A percentile compares a stretch with the other conserved stretches of the same genome.
phyloP scores from a whole-genome alignment of 2,797 vertebrate species.

The Sus cebifrons region DNA sequence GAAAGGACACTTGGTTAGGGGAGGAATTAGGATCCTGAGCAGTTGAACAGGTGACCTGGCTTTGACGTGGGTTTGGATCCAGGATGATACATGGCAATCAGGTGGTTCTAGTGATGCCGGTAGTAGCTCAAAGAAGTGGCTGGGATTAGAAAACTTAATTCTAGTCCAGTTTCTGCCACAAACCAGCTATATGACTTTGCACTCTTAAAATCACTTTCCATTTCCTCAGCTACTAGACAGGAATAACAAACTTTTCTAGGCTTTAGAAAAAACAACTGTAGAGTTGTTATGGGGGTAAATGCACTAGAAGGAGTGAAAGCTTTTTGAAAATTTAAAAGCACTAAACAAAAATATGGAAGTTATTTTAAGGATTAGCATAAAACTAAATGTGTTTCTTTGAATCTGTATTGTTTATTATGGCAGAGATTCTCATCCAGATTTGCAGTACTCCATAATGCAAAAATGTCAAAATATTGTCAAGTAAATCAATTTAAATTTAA shows the following conservation, averaged over 20 bases:
- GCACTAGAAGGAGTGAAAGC: not conserved
- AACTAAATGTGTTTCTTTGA: conserved; percentile 46
- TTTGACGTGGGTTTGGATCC: conserved; percentile 17
- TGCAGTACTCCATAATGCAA: not conserved
- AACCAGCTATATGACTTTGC: not conserved
- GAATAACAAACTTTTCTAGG: not conserved
- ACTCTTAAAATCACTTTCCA: not conserved
- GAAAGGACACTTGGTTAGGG: not conserved
- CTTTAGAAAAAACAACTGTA: not conserved
- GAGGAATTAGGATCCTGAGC: not conserved
- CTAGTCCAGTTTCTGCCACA: conserved; percentile 20
- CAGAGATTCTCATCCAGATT: conserved; percentile 44
- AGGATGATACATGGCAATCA: not conserved
- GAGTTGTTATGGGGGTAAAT: conserved; percentile 20
- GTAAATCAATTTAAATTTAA: conserved; percentile 62
- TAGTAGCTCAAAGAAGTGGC: not conserved
- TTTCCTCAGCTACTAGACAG: conserved; percentile 5
- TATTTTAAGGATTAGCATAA: conserved; percentile 47
- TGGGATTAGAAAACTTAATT: conserved; percentile 9
- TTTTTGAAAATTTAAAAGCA: conserved; percentile 38
- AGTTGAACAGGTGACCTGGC: not conserved
- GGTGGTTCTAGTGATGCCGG: not conserved
- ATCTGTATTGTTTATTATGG: conserved; percentile 38
- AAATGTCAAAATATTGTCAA: conserved; percentile 58
- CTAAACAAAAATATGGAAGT: conserved; percentile 8